Percentiles rank a stretch among this genome's conserved stretches.
These are phyloP conservation scores for Phaenicophaeus curvirostris DNA, from an alignment of 2,797 vertebrate species.

Conservation along the genomic window DNA sequence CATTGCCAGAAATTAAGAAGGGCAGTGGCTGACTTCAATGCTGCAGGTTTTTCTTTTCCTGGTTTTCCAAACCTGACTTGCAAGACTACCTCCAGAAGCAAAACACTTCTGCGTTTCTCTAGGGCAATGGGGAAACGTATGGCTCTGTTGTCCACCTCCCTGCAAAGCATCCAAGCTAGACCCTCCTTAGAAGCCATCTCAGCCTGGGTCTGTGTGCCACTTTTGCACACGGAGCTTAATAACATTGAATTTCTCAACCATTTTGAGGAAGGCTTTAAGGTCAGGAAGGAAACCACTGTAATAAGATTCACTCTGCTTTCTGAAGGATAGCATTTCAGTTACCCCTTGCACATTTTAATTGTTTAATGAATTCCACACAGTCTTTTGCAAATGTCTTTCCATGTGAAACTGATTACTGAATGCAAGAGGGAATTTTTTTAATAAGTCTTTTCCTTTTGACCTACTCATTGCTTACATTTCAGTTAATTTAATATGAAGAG, in stretches of 20 bases:
- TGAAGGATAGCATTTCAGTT: constrained; percentile 30
- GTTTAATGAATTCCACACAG: constrained; percentile 32
- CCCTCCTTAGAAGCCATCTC: neutral
- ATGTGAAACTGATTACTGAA: constrained; percentile 28
- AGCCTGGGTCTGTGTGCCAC: fast-evolving
- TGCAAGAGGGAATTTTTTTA: constrained; percentile 9
- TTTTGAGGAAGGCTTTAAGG: neutral
- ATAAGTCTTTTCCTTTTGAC: constrained; percentile 46
- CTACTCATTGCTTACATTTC: constrained; percentile 5
- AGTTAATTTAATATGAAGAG: constrained; percentile 36
- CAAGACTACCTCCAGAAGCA: neutral
- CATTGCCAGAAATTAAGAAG: neutral
- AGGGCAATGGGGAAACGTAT: neutral
- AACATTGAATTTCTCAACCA: neutral
- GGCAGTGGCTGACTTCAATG: fast-evolving
- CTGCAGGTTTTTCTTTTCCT: neutral
- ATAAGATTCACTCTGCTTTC: neutral
- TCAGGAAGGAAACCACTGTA: constrained; percentile 16
- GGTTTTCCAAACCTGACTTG: neutral
- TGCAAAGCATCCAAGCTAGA: fast-evolving
- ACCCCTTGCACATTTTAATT: constrained; percentile 42
- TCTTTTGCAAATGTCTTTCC: neutral
- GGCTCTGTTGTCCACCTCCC: fast-evolving
- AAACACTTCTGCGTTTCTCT: neutral
- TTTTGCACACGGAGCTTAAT: neutral